Conservation (phyloP, 2,888 invertebrate genomes). For the Rhabditoides inermis region DNA sequence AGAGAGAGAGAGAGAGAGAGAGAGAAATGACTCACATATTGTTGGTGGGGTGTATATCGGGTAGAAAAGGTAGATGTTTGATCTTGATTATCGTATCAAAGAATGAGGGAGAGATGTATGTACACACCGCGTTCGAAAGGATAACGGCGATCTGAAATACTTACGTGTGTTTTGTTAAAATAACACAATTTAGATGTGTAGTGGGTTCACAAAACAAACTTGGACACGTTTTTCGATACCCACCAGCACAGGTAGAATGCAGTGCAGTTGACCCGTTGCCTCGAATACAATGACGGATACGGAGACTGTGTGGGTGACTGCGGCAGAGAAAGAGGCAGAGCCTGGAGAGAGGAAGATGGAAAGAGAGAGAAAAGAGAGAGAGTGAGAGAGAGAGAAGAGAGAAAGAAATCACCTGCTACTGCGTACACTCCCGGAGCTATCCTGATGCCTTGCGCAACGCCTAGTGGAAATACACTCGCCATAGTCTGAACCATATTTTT, state of each 20-base stretch:
- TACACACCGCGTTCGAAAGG: conserved; percentile 85
- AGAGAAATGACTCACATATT: conserved; percentile 33
- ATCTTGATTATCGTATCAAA: conserved; percentile 97
- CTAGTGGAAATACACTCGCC: conserved; percentile 1
- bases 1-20: no score
- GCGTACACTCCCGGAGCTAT: conserved; percentile 90
- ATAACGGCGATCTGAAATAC: conserved; percentile 77
- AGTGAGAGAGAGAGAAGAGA: no score
- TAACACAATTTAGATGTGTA: neutral
- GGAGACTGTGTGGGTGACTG: conserved; percentile 93
- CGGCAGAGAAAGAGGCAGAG: conserved; percentile 76
- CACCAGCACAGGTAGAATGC: conserved; percentile 88
- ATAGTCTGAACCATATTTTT: no score
- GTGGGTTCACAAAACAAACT: no score
- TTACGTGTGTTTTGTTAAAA: neutral
- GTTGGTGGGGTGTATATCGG: conserved; percentile 65
- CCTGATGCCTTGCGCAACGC: conserved; percentile 52
- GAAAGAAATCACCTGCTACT: conserved; percentile 66
- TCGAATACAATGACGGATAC: conserved; percentile 96
- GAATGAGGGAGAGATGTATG: conserved; percentile 84
- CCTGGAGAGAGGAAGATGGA: no score
- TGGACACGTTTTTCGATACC: conserved; percentile 63
- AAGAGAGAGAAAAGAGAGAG: no score
- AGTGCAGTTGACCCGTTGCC: conserved; percentile 96
- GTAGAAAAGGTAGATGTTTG: conserved; percentile 90